phyloP scores from a whole-genome alignment of 2,888 invertebrate genomes.

The Cheilosia urbana region DNA sequence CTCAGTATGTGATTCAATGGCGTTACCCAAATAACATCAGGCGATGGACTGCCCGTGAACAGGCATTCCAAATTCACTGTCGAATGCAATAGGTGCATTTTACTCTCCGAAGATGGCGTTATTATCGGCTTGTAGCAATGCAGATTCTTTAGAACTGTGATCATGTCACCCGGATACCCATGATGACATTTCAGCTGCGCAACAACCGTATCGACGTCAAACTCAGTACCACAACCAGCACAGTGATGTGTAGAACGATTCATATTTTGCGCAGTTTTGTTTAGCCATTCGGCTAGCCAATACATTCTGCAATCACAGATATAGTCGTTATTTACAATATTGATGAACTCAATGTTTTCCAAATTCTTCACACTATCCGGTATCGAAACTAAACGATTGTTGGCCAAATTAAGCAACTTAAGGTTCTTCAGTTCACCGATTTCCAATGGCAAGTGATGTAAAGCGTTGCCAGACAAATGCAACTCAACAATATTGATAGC shows the following conservation, averaged over 20 bases:
- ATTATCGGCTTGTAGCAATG: conserved; percentile 89
- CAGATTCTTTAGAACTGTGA: conserved; percentile 88
- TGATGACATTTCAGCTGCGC: conserved; percentile 88
- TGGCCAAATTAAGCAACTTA: conserved; percentile 88
- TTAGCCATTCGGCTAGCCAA: conserved; percentile 89
- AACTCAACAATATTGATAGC: conserved; percentile 86
- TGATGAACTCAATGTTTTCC: conserved; percentile 86
- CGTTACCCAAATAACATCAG: conserved; percentile 94
- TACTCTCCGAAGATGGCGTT: conserved; percentile 86
- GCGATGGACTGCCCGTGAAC: conserved; percentile 90
- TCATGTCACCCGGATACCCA: conserved; percentile 88
- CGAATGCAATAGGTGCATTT: conserved; percentile 87
- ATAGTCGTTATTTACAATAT: conserved; percentile 91
- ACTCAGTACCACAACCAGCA: conserved; percentile 68
- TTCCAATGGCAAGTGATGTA: conserved; percentile 85
- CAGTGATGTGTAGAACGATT: conserved; percentile 37
- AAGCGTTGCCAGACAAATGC: conserved; percentile 88
- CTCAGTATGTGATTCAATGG: conserved; percentile 89
- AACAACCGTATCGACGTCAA: conserved; percentile 80
- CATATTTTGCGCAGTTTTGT: conserved; percentile 59
- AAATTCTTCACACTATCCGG: conserved; percentile 89
- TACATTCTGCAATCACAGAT: conserved; percentile 94
- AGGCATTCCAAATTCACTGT: conserved; percentile 91
- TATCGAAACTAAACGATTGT: conserved; percentile 89
- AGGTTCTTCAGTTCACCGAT: conserved; percentile 83